phyloP scores from a whole-genome alignment of 2,888 invertebrate species.

The Diarsia rubi region DNA sequence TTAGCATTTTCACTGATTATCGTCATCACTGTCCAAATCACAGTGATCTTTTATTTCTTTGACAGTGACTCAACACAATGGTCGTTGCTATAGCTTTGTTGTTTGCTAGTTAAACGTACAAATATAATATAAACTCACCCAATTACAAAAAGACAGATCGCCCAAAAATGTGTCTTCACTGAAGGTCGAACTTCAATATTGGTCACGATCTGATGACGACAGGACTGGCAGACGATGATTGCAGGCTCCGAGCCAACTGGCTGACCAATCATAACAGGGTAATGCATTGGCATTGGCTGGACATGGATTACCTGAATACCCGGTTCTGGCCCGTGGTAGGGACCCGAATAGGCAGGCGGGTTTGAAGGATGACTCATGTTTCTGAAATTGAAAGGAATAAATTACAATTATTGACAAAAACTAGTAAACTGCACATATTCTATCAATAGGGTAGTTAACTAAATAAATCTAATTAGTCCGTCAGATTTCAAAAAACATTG shows the following conservation, averaged over 20 bases:
- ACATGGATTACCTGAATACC: conserved; percentile 40
- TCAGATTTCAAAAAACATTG: too few species aligned
- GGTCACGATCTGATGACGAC: conserved; percentile 78
- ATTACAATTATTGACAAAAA: background rate
- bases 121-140: conserved; percentile 45
- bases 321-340: conserved; percentile 5
- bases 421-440: background rate
- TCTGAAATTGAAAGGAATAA: conserved; percentile 12
- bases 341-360: conserved; percentile 45
- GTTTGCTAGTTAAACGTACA: background rate
- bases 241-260: conserved; percentile 83
- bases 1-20: background rate
- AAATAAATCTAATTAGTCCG: too few species aligned
- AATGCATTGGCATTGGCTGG: conserved; percentile 36
- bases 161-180: conserved; percentile 56
- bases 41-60: background rate
- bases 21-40: background rate
- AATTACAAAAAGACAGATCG: conserved; percentile 24
- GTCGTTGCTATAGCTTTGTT: background rate
- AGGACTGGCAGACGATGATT: conserved; percentile 85
- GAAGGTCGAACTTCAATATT: conserved; percentile 26
- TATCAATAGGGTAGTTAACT: too few species aligned
- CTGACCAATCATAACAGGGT: conserved; percentile 37
- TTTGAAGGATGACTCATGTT: conserved; percentile 44
- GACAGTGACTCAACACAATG: background rate